Conservation (phyloP, 2,888 invertebrate genomes). For the Gymnocheta viridis region DNA sequence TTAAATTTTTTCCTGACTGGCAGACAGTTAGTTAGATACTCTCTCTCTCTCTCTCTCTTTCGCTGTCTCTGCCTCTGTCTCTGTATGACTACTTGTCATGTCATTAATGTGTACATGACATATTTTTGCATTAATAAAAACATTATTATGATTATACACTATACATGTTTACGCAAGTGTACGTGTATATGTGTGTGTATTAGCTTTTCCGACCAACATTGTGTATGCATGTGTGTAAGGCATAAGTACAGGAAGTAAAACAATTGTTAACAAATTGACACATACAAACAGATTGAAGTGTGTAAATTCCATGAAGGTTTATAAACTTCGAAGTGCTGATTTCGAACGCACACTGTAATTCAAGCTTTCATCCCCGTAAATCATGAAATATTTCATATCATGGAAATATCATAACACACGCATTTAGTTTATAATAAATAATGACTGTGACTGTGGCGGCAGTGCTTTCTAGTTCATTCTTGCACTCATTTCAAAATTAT, state of each 20-base stretch:
- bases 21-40: not conserved
- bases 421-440: slow-evolving; percentile 46
- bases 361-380: slow-evolving; percentile 22
- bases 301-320: slow-evolving; percentile 5
- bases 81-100: slow-evolving; percentile 63
- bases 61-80: too few relatives aligned
- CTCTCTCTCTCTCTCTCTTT: too few relatives aligned
- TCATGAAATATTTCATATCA: slow-evolving; percentile 9
- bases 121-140: slow-evolving; percentile 46
- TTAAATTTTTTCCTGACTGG: slow-evolving; percentile 42
- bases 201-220: not conserved
- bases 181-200: not conserved
- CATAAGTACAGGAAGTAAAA: slow-evolving; percentile 61
- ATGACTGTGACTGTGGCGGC: slow-evolving; percentile 31
- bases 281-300: slow-evolving; percentile 53
- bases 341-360: not conserved
- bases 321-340: slow-evolving; percentile 1
- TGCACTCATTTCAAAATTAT: slow-evolving; percentile 59
- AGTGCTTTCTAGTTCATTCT: slow-evolving; percentile 45
- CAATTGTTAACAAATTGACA: slow-evolving; percentile 68
- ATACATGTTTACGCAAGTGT: not conserved
- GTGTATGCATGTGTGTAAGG: not conserved
- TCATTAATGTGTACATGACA: slow-evolving; percentile 63
- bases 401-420: slow-evolving; percentile 30
- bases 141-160: not conserved